phyloP scores from a whole-genome alignment of 2,113 vertebrate species.

The Trogon melanurus region DNA sequence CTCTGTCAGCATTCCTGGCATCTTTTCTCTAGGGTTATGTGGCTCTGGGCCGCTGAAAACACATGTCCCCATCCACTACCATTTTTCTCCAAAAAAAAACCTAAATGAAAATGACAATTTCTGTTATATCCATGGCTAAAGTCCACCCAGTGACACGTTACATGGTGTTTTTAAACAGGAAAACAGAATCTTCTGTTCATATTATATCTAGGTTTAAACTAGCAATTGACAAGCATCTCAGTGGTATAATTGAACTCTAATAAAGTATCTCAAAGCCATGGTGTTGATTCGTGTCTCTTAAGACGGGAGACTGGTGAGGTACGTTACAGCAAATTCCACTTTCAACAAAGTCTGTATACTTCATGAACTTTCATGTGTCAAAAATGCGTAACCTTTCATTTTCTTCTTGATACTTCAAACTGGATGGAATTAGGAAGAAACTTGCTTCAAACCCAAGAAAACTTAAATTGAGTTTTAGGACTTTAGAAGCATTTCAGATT shows the following conservation, averaged over 20 bases:
- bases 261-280: background rate
- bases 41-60: background rate
- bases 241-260: background rate
- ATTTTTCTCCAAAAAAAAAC: background rate
- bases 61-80: background rate
- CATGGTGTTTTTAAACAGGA: background rate
- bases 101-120: background rate
- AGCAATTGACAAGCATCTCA: background rate
- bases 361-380: background rate
- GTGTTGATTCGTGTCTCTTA: background rate
- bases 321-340: background rate
- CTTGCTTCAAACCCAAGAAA: background rate
- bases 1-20: background rate
- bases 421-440: background rate
- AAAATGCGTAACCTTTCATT: background rate
- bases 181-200: background rate
- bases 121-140: background rate
- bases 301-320: background rate
- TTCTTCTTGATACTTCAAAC: background rate
- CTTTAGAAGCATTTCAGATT: background rate
- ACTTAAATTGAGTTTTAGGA: background rate
- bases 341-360: background rate
- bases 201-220: background rate
- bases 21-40: background rate
- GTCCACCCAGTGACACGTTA: background rate